Percentiles rank a stretch among this genome's conserved stretches.
These are phyloP conservation scores for Diceros bicornis DNA, from an alignment of 2,797 vertebrate species.

Conservation along the genomic window DNA sequence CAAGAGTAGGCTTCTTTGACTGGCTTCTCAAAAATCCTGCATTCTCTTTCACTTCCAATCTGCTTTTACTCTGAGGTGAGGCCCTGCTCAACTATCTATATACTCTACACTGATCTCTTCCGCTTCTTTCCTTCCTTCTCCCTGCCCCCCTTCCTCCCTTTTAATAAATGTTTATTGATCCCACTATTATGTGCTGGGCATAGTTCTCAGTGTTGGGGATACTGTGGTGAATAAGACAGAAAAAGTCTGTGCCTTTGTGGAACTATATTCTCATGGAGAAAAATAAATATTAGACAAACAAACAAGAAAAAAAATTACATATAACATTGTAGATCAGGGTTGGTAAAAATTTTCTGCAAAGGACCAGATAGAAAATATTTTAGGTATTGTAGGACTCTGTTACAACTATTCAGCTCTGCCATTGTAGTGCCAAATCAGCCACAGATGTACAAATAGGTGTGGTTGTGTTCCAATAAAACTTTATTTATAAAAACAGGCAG, in stretches of 20 bases:
- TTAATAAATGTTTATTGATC: not conserved
- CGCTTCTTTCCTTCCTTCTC: not conserved
- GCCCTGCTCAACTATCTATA: not conserved
- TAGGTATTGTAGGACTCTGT: not conserved
- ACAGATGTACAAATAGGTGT: not conserved
- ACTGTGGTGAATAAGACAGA: not conserved
- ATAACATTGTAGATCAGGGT: not conserved
- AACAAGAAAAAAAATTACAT: not conserved
- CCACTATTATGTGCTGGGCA: not conserved
- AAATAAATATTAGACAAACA: not conserved
- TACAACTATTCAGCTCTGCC: not conserved
- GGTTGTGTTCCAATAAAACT: slow-evolving; percentile 2
- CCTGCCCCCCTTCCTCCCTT: not conserved
- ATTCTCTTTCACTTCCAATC: not conserved
- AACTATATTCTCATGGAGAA: not conserved
- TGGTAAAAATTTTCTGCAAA: not conserved
- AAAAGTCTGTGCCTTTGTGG: not conserved
- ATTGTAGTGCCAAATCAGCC: not conserved
- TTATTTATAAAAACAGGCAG: not conserved
- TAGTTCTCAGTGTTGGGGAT: not conserved
- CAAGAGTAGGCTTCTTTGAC: not conserved
- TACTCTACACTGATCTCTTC: not conserved
- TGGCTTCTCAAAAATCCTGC: not conserved
- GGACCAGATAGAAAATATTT: not conserved
- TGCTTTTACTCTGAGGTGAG: not conserved